Evolutionary conservation across 2,797 vertebrate species (phyloP).

Genomic region (Molossus alvarezi): DNA sequence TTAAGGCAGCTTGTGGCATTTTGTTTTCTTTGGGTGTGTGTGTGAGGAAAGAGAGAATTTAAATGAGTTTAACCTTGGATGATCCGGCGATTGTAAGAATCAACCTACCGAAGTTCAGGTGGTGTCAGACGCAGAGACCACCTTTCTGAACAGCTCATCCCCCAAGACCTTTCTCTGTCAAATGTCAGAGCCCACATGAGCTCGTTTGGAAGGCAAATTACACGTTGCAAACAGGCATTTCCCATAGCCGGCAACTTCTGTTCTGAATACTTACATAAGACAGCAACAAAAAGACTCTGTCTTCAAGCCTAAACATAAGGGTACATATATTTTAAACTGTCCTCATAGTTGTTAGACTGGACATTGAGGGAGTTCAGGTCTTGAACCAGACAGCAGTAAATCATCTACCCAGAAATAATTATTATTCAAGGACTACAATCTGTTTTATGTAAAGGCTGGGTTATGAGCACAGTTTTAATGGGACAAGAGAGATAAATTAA

Average conservation of each 20-base stretch:
- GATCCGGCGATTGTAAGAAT: slow-evolving; percentile 81
- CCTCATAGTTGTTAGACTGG: not conserved
- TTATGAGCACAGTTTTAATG: slow-evolving; percentile 23
- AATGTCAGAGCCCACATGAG: slow-evolving; percentile 84
- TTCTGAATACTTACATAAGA: slow-evolving; percentile 79
- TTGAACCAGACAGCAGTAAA: slow-evolving; percentile 37
- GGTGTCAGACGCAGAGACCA: slow-evolving; percentile 76
- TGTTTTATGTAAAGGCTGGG: not conserved
- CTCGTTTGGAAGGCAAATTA: slow-evolving; percentile 84
- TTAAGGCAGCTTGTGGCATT: slow-evolving; percentile 78
- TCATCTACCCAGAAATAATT: not conserved
- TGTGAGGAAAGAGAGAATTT: slow-evolving; percentile 78
- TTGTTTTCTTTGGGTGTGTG: slow-evolving; percentile 68
- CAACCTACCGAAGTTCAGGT: slow-evolving; percentile 79
- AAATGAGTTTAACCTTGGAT: slow-evolving; percentile 85
- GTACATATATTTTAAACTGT: not conserved
- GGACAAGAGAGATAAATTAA: not conserved
- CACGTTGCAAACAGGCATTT: slow-evolving; percentile 72
- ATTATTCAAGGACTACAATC: slow-evolving; percentile 3
- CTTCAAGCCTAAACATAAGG: slow-evolving; percentile 36
- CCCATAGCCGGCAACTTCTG: slow-evolving; percentile 61
- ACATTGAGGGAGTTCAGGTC: not conserved
- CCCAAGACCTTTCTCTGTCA: slow-evolving; percentile 83
- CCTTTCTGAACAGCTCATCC: slow-evolving; percentile 76
- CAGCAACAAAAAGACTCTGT: slow-evolving; percentile 48